phyloP scores from a whole-genome alignment of 2,113 vertebrate species.

The Eidolon helvum region DNA sequence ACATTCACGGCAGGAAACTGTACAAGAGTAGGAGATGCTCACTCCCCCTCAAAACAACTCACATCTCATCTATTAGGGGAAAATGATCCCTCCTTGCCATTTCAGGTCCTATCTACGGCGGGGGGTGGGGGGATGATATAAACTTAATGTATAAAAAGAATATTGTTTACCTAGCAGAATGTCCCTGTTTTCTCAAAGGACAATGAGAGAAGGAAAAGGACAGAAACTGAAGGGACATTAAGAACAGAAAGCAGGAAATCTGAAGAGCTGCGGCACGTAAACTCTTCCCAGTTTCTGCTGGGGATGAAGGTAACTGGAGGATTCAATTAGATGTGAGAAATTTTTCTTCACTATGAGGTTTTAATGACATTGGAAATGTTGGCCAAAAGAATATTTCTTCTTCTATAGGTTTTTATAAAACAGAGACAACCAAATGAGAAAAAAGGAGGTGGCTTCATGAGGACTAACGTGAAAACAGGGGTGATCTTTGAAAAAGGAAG shows the following conservation, averaged over 20 bases:
- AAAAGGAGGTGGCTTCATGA: neutral
- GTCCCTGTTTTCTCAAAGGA: conserved; percentile 7
- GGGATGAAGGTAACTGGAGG: neutral
- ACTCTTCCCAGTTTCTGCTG: neutral
- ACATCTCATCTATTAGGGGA: neutral
- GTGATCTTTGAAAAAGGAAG: neutral
- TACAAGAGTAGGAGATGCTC: neutral
- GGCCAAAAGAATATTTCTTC: neutral
- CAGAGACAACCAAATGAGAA: neutral
- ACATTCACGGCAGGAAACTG: neutral
- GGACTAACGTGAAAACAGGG: neutral
- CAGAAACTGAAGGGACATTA: neutral
- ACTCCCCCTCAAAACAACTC: neutral
- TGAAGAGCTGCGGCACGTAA: neutral
- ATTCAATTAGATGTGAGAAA: neutral
- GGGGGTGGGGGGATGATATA: neutral
- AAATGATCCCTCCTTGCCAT: neutral
- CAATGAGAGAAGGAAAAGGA: neutral
- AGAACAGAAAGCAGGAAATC: neutral
- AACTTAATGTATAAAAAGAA: neutral
- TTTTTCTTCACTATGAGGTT: neutral
- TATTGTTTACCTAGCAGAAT: neutral
- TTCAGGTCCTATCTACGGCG: neutral
- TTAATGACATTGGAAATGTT: neutral
- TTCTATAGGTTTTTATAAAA: neutral